Percentiles rank a stretch among this genome's conserved stretches.
Evolutionary conservation across 2,113 vertebrate genomes (phyloP).

Genomic region (Dromaius novaehollandiae): DNA sequence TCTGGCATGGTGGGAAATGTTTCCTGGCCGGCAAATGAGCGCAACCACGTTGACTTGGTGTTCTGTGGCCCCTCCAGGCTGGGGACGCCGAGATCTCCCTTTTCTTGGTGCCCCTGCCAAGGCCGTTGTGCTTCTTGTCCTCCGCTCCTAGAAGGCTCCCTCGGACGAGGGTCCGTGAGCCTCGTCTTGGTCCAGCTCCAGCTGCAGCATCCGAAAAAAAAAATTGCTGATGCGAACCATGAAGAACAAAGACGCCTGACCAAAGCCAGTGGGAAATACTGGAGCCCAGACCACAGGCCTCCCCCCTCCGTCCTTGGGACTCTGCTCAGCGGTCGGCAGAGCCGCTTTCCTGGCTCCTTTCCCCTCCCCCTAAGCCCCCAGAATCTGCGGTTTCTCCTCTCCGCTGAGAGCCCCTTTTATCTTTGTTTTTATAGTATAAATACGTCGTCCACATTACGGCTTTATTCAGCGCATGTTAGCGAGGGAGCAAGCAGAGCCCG

Average conservation of each 20-base stretch:
- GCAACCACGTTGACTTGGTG: background rate
- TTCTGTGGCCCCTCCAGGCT: background rate
- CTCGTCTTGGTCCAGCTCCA: background rate
- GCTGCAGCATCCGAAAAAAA: background rate
- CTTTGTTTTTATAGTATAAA: background rate
- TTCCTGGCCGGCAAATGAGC: background rate
- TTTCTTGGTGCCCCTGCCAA: background rate
- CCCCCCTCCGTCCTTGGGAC: background rate
- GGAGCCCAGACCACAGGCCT: background rate
- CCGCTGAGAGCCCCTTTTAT: fast-evolving
- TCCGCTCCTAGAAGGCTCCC: background rate
- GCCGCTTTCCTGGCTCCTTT: background rate
- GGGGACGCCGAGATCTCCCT: background rate
- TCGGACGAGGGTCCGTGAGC: fast-evolving
- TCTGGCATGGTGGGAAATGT: fast-evolving
- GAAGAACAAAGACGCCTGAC: background rate
- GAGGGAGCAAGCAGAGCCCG: background rate
- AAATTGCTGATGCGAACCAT: background rate
- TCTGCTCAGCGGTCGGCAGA: background rate
- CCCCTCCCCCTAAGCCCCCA: background rate
- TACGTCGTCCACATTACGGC: background rate
- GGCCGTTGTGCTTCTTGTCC: background rate
- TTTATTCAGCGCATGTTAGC: fast-evolving
- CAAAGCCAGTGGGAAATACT: background rate
- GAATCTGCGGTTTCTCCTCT: background rate